Conservation (phyloP, 2,888 invertebrate species). For the Philereme vetulata region DNA sequence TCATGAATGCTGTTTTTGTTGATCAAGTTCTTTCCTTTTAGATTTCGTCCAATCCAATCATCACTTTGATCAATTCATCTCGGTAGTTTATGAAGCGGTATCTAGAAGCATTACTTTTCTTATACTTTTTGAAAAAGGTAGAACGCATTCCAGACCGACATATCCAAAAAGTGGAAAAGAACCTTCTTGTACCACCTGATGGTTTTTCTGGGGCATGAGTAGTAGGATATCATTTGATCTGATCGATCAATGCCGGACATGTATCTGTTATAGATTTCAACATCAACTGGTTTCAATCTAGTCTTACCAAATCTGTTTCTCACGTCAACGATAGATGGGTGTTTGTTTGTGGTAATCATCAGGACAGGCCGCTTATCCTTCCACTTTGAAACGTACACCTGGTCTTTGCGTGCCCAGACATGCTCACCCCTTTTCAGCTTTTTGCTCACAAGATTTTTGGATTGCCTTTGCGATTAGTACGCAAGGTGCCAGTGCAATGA, state of each 20-base stretch:
- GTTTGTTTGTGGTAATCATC: conserved; percentile 44
- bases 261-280: conserved; percentile 23
- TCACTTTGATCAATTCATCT: conserved; percentile 22
- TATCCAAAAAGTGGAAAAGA: conserved; percentile 20
- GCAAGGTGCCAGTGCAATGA: conserved; percentile 14
- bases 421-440: conserved; percentile 46
- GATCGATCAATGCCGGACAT: conserved; percentile 30
- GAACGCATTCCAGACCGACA: conserved; percentile 23
- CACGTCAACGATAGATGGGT: conserved; percentile 33
- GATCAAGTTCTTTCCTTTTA: conserved; percentile 13
- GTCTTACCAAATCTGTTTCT: conserved; percentile 15
- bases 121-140: conserved; percentile 12
- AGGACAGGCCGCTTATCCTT: conserved; percentile 44
- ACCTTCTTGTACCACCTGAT: conserved; percentile 26
- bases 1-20: conserved; percentile 17
- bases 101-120: conserved; percentile 6
- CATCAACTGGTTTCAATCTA: conserved; percentile 18
- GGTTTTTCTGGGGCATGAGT: conserved; percentile 29
- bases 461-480: conserved; percentile 36
- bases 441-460: conserved; percentile 32
- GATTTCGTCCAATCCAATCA: conserved; percentile 16
- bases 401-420: conserved; percentile 43
- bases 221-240: conserved; percentile 26
- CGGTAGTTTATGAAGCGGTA: conserved; percentile 18
- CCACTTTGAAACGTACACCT: conserved; percentile 47